Conservation (phyloP, 2,888 invertebrate genomes). For the Arrhopalites spinosus region DNA sequence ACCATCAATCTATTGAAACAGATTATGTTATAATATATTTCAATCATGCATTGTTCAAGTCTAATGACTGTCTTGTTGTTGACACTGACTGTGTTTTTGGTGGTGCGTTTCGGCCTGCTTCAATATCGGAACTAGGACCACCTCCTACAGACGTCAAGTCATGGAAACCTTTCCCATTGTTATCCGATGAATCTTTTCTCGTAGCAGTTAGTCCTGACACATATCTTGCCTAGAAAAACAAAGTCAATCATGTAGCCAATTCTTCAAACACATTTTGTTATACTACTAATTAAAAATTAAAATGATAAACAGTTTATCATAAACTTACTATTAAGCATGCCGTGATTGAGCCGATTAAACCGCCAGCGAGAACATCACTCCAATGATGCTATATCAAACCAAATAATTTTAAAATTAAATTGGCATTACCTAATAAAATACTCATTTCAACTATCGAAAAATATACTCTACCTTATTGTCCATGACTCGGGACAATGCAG, state of each 20-base stretch:
- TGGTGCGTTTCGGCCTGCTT: not conserved
- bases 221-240: conserved; percentile 28
- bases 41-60: not conserved
- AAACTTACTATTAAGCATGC: conserved; percentile 57
- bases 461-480: conserved; percentile 81
- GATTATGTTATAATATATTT: not conserved
- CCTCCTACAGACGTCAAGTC: conserved; percentile 16
- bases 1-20: not conserved
- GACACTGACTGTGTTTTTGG: conserved; percentile 22
- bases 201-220: conserved; percentile 26
- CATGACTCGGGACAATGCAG: conserved; percentile 86
- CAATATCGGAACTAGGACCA: conserved; percentile 11
- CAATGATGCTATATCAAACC: conserved; percentile 63
- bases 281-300: not conserved
- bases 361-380: conserved; percentile 65
- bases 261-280: not conserved
- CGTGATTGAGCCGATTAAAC: conserved; percentile 59
- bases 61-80: conserved; percentile 15
- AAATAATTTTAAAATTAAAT: too few species aligned
- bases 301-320: conserved; percentile 18
- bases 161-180: conserved; percentile 7
- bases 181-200: not conserved
- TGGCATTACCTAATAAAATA: not conserved
- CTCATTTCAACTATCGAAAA: not conserved
- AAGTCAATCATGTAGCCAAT: too few species aligned